Conservation (phyloP, 2,888 invertebrate species). For the Ernsta delagoae region DNA sequence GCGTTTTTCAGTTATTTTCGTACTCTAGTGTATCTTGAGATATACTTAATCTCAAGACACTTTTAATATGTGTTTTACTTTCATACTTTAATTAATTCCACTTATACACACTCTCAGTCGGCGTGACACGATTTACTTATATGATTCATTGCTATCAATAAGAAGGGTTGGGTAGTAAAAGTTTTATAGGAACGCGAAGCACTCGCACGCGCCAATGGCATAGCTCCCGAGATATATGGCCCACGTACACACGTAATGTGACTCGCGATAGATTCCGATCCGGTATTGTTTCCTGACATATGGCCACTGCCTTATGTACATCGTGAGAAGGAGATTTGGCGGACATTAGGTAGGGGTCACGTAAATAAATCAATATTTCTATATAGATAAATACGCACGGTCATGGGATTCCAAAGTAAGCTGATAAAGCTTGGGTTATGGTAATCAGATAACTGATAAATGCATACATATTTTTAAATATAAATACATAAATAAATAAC, state of each 20-base stretch:
- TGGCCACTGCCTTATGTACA: not conserved
- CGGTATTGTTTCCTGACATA: conserved; percentile 18
- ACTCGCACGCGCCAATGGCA: conserved; percentile 13
- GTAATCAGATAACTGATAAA: too few species aligned
- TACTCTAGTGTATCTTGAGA: too few species aligned
- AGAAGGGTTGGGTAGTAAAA: conserved; percentile 1
- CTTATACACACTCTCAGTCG: not conserved
- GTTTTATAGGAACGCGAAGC: conserved; percentile 2
- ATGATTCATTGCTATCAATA: conserved; percentile 2
- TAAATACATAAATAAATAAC: too few species aligned
- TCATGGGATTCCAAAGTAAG: too few species aligned
- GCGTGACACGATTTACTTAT: too few species aligned
- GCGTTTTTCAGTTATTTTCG: too few species aligned
- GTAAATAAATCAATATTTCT: too few species aligned
- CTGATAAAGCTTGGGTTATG: too few species aligned
- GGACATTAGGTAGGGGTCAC: not conserved
- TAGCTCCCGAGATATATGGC: conserved; percentile 18
- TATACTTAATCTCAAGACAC: too few species aligned
- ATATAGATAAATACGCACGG: too few species aligned
- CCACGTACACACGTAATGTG: conserved; percentile 30
- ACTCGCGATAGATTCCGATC: conserved; percentile 18
- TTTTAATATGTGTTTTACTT: too few species aligned
- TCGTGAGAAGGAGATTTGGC: not conserved
- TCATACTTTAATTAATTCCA: not conserved
- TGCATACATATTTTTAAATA: too few species aligned